Conservation (phyloP, 2,113 vertebrate genomes). For the Malaclemys terrapin region DNA sequence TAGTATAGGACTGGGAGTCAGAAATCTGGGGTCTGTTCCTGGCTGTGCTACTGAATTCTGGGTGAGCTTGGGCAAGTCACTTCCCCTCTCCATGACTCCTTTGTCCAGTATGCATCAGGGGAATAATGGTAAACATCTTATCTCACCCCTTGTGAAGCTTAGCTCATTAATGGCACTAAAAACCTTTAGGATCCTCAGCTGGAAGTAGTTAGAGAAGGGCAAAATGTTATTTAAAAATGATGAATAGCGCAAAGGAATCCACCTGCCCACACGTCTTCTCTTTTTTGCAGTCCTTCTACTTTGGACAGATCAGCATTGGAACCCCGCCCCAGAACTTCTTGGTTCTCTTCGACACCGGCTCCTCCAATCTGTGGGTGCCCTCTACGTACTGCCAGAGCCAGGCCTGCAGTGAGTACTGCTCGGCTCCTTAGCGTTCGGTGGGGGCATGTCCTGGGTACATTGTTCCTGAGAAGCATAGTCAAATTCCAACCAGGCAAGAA, state of each 20-base stretch:
- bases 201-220: neutral
- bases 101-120: no score
- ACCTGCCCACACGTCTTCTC: neutral
- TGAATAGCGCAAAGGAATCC: neutral
- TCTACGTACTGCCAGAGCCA: slow-evolving; percentile 67
- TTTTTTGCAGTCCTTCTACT: slow-evolving; percentile 68
- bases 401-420: slow-evolving; percentile 72
- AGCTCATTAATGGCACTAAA: neutral
- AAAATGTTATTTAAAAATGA: neutral
- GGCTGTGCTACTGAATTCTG: neutral
- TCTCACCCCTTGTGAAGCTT: neutral
- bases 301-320: slow-evolving; percentile 78
- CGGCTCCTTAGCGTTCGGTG: rapidly evolving
- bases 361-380: slow-evolving; percentile 79
- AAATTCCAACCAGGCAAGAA: rapidly evolving
- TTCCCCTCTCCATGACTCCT: neutral
- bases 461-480: rapidly evolving
- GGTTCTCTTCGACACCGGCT: slow-evolving; percentile 78
- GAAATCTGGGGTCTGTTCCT: neutral
- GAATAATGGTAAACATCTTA: neutral
- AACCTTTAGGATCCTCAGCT: no score
- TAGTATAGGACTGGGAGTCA: neutral
- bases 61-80: neutral
- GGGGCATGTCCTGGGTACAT: rapidly evolving
- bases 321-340: slow-evolving; percentile 74